phyloP scores from a whole-genome alignment of 2,797 vertebrate genomes.

The Phylloscopus collybita region DNA sequence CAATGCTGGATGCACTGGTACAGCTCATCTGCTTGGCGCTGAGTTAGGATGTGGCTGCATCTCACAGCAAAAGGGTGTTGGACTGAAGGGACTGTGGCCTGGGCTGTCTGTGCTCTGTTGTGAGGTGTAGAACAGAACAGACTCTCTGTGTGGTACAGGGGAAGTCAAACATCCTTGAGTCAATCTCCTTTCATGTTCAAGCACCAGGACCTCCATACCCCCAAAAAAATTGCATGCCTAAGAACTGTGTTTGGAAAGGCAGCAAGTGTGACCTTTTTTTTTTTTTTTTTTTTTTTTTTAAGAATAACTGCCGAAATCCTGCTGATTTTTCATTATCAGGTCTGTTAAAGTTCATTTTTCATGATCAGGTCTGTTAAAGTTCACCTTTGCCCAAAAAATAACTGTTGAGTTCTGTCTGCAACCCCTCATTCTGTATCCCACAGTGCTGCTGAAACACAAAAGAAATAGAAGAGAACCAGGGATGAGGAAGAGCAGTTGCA shows the following conservation, averaged over 20 bases:
- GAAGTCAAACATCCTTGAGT: background rate
- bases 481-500: background rate
- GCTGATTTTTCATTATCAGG: background rate
- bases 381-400: background rate
- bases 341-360: background rate
- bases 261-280: background rate
- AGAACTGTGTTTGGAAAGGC: background rate
- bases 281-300: background rate
- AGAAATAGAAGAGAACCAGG: background rate
- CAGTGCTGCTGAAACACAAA: background rate
- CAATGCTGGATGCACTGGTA: accelerated
- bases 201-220: background rate
- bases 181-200: background rate
- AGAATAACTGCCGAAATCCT: background rate
- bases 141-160: no score
- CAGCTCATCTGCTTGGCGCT: background rate
- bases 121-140: background rate
- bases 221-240: background rate
- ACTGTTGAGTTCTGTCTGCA: background rate
- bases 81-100: background rate
- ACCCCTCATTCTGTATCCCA: background rate
- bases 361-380: background rate
- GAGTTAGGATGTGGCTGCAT: background rate
- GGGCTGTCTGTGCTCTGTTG: background rate
- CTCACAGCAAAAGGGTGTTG: background rate